Evolutionary conservation across 2,113 vertebrate species (phyloP).

Genomic region (Lamprologus ornatipinnis): DNA sequence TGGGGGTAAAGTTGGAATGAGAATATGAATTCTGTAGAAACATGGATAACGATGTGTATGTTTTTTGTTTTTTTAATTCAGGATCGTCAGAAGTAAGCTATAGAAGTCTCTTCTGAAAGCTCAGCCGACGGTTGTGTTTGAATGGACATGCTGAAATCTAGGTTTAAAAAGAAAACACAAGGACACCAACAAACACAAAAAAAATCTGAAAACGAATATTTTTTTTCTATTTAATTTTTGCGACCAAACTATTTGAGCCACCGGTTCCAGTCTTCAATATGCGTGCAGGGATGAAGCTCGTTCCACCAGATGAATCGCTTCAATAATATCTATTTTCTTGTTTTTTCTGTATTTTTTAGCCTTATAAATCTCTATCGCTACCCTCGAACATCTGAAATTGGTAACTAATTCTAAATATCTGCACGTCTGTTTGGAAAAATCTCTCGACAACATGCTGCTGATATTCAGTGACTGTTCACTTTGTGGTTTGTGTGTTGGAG

Average conservation of each 20-base stretch:
- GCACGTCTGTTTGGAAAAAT: slow-evolving; percentile 56
- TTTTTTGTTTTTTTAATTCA: slow-evolving; percentile 29
- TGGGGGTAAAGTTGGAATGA: not conserved
- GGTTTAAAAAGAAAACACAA: slow-evolving; percentile 57
- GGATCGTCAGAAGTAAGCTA: slow-evolving; percentile 92
- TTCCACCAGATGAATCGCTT: slow-evolving; percentile 71
- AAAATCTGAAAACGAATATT: slow-evolving; percentile 9
- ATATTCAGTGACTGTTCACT: slow-evolving; percentile 69
- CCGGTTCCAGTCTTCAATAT: slow-evolving; percentile 57
- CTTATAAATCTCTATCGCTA: slow-evolving; percentile 52
- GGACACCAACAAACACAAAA: slow-evolving; percentile 53
- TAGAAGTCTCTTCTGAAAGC: slow-evolving; percentile 69
- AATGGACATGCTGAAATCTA: slow-evolving; percentile 67
- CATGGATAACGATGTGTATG: not conserved
- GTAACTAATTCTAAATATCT: slow-evolving; percentile 58
- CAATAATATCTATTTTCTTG: slow-evolving; percentile 58
- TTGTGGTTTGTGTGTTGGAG: slow-evolving; percentile 67
- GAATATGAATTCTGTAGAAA: not conserved
- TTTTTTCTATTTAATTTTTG: slow-evolving; percentile 71
- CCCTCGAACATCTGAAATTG: slow-evolving; percentile 44
- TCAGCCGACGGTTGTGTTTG: slow-evolving; percentile 67
- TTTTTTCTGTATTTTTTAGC: slow-evolving; percentile 50
- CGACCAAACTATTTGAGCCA: slow-evolving; percentile 77
- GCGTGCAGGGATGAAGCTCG: slow-evolving; percentile 77
- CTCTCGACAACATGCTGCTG: slow-evolving; percentile 65